A percentile compares a stretch with the other conserved stretches of the same genome.
Conservation (phyloP, 2,797 vertebrate species). For the Danio aesculapii region DNA sequence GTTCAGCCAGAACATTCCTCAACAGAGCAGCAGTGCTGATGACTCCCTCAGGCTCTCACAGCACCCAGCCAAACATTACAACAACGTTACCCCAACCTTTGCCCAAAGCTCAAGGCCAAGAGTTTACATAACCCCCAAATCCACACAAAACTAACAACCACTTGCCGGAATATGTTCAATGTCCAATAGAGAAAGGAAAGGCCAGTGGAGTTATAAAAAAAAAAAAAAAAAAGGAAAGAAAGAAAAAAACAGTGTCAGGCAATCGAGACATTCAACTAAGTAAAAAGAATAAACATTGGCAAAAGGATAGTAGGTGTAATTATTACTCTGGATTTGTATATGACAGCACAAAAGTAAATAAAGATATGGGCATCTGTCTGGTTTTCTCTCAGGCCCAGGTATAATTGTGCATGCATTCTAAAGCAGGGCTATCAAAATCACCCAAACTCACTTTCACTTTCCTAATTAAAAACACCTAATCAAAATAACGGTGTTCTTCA, state of each 20-base stretch:
- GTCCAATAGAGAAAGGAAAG: constrained; percentile 40
- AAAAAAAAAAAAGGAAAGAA: no score
- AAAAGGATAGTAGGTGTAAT: no score
- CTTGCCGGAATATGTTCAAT: constrained; percentile 49
- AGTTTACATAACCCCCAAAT: constrained; percentile 56
- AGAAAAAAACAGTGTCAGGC: constrained; percentile 29
- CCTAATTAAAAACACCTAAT: no score
- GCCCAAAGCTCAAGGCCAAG: constrained; percentile 43
- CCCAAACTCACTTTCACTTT: no score
- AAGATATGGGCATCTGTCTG: no score
- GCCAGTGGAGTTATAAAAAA: no score
- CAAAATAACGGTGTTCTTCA: no score
- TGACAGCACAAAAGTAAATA: no score
- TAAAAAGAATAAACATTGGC: constrained; percentile 12
- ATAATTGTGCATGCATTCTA: no score
- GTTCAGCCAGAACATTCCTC: constrained; percentile 79
- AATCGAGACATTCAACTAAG: constrained; percentile 15
- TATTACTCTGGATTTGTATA: no score
- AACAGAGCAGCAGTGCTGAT: constrained; percentile 52
- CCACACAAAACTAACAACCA: constrained; percentile 54
- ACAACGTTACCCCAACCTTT: constrained; percentile 53
- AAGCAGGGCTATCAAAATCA: no score
- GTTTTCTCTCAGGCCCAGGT: no score
- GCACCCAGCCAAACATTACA: constrained; percentile 64
- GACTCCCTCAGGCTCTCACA: constrained; percentile 55